Evolutionary conservation across 2,113 vertebrate species (phyloP).

Genomic region (Platichthys flesus): DNA sequence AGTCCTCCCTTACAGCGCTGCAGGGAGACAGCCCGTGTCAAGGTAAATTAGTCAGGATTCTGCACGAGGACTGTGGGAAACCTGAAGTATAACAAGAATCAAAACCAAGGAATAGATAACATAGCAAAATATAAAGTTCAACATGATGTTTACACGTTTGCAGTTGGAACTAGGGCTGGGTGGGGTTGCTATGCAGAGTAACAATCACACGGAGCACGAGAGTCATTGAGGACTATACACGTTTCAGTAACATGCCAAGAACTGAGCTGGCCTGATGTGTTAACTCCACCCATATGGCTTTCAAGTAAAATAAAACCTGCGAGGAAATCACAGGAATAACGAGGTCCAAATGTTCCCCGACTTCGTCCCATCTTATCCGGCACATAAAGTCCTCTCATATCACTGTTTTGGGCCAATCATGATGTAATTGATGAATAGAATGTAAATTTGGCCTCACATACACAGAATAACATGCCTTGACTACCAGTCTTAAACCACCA

Average conservation of each 20-base stretch:
- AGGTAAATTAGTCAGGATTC: conserved; percentile 69
- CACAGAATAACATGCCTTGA: not conserved
- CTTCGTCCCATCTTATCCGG: not conserved
- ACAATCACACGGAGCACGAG: conserved; percentile 43
- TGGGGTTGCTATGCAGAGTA: conserved; percentile 54
- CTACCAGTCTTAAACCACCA: not conserved
- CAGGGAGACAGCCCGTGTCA: conserved; percentile 72
- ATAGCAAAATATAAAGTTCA: not conserved
- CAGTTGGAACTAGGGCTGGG: conserved; percentile 16
- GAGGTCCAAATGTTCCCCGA: not conserved
- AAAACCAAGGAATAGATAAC: not conserved
- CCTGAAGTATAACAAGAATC: not conserved
- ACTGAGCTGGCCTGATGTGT: conserved; percentile 40
- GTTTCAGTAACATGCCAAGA: conserved; percentile 37
- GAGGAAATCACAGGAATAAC: conserved; percentile 11
- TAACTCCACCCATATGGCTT: conserved; percentile 45
- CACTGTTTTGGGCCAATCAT: not conserved
- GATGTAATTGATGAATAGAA: not conserved
- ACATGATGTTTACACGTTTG: conserved; percentile 23
- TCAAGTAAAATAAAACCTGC: conserved; percentile 20
- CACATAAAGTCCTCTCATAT: not conserved
- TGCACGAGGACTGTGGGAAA: not conserved
- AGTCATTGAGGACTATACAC: conserved; percentile 38
- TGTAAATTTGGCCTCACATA: not conserved
- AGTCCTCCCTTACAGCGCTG: conserved; percentile 61